Base-by-base conservation (phyloP, 2,888 invertebrate genomes). In the Suillia variegata region DNA sequence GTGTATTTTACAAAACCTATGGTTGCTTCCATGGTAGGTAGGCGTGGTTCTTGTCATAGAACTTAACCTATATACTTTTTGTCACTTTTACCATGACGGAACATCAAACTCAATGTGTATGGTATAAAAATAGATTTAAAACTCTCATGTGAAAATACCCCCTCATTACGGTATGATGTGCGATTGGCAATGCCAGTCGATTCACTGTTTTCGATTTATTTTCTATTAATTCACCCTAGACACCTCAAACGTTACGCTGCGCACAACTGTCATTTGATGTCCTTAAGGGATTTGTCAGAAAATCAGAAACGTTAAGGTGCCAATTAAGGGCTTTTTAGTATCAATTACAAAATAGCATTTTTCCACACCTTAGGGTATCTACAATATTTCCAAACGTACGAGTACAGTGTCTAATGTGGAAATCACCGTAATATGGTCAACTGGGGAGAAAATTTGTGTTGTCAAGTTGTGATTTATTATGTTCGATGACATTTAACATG, bases 291-390 rank as follows among this genome's bases (percentile, higher is more conserved):
- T 75, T 75, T 75, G 75, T 75, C 75, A 74, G 73, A 68, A 74
- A 75, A 78, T 77, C 77, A 74, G 70, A 65, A 71, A 74, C 74
- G 76, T 76, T 78, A 78, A 79, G 79, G 76, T 80, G 79, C 78
- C 80, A 80, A 80, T 80, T 80, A 80, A 78, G 78, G 79, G 79
- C 78, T 80, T 80, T 80, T 81, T 79, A 80, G 80, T 80, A 80
- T 80, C 81, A 81, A 80, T 80, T 81, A 80, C 81, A 79, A 79
- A 70, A 71, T 74, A 74, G 74, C 78, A 78, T 79, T 76, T 73
- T 72, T 73, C 73, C 71, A 67, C 74, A 73, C 72, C 72, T 73
- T 73, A 67, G 63, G 49, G 57, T 54, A 51, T 56, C 55, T 48
- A 56, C 45, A 61, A 47, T n/a, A n/a, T n/a, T n/a, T n/a, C n/a